Evolutionary conservation across 2,113 vertebrate genomes (phyloP), one percentile per base, ranked within the genome.

Genomic region (Xiphophorus hellerii): DNA sequence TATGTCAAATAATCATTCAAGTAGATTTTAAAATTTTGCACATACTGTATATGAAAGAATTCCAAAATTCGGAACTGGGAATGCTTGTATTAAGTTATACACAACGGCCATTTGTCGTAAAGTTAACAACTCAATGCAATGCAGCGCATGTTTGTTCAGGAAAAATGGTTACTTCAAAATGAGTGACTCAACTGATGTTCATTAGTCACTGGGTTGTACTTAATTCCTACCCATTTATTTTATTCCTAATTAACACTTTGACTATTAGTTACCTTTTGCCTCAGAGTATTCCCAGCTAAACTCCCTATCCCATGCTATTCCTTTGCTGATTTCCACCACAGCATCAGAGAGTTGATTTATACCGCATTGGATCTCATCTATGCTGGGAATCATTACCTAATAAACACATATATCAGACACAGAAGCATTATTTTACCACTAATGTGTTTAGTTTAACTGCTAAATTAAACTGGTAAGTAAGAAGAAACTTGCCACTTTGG

Each of bases 301-400:
- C 62, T 96, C 94, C n/a, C 91, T 89, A 93, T 95, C 95, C 58
- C 95, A 94, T 67, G 88, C 74, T 71, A 97, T 90, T 60, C 94
- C 93, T 74, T 93, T 91, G 89, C 81, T 97, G 71, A 96, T 95
- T 85, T 96, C 95, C 89, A 97, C 30, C 14, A 92, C 90, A 81
- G 95, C 83, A 4, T 95, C 88, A 51, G 93, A 92, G 81, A 95
- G 80, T 3, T 72, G 89, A 81, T 94, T 95, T 69, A 96, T 92
- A 66, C 89, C 90, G 20, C 94, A 92, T 66, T 96, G 96, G 73
- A 96, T 94, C 67, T 95, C 92, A 7, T 96, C 94, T 72, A 96
- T 87, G 83, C 89, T 95, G 37, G 96, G 96, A 74, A 93, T 73
- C 51, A 97, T 95, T 1, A 95, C 90, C 96, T 97, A 70, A 60